Base-by-base conservation (phyloP, 2,888 invertebrate genomes). In the Mechanitis messenoides region DNA sequence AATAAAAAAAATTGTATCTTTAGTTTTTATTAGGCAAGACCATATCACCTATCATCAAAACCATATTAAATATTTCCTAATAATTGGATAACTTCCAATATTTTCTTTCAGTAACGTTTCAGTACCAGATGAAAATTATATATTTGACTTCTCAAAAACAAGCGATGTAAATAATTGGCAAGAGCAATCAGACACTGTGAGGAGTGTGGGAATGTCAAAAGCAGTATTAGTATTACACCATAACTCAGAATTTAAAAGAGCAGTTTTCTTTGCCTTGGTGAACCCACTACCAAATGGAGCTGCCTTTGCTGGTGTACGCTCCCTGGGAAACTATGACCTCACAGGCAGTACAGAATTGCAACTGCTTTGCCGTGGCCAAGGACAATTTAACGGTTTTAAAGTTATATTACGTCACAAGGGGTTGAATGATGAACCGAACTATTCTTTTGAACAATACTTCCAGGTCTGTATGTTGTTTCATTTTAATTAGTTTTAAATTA, bases 221-320 rank as follows among this genome's bases (percentile, higher is more conserved):
- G 93, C 93, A 2, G 80, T 86, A 9, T 72, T 93, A 42, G 85
- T 87, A 5, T 77, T 93, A 42, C 93, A 93, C 72, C 90, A 91
- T 71, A 93, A 93, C 55, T 82, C 86, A 67, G 78, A 89, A 45
- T 93, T 92, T 67, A 91, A 92, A 73, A 79, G 92, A 74, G 93
- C 92, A 0, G 84, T 93, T 71, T 92, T 93, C 69, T 93, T 93
- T 70, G 91, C 92, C 3, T 78, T 93, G 56, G 74, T 93, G 33
- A 93, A 93, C 74, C 93, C 93, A 3, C 93, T 93, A 79, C 85
- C 91, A 7, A 93, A 93, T 68, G 93, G 93, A 0, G 93, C 93
- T 33, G 92, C 93, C 1, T 93, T 93, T 76, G 93, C 93, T 42
- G 93, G 93, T 11, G 87, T 92, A 65, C 78, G 92, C 65, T 90